Percentiles rank a stretch among this genome's conserved stretches.
phyloP scores from a whole-genome alignment of 2,113 vertebrate species.

The pig (Sus scrofa) region T2T-Sscrofa CM000816.6:110870001-110870500 shows the following conservation, averaged over 20 bases:
- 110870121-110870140: background rate
- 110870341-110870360: background rate
- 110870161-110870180: slow-evolving; percentile 25
- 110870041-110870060: slow-evolving; percentile 20
- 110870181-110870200: background rate
- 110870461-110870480: too few relatives aligned
- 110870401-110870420: slow-evolving; percentile 14
- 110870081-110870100: background rate
- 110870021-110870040: background rate
- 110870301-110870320: background rate
- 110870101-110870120: slow-evolving; percentile 44
- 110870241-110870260: background rate
- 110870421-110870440: slow-evolving; percentile 32
- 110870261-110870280: background rate
- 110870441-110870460: too few relatives aligned
- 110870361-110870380: background rate
- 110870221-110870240: background rate
- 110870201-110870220: slow-evolving; percentile 14
- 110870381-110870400: background rate
- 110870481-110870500: too few relatives aligned
- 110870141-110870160: background rate
- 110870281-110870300: slow-evolving; percentile 53
- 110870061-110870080: background rate
- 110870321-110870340: slow-evolving; percentile 45
- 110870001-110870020: slow-evolving; percentile 36